Evolutionary conservation across 2,113 vertebrate genomes (phyloP).

Genomic region (Ceyx margarethae): DNA sequence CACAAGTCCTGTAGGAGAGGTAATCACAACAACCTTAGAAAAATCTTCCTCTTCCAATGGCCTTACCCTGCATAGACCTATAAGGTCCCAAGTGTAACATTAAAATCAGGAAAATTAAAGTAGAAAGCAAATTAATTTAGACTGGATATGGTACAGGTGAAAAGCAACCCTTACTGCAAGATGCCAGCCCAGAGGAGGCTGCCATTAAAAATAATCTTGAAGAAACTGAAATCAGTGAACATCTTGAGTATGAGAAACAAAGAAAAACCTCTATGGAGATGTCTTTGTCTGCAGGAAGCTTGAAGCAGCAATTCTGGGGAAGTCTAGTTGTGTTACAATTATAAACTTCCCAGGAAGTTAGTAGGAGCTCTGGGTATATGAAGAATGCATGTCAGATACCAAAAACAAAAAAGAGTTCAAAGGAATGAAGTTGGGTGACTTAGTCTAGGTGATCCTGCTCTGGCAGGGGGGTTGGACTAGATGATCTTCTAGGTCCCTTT

Average conservation of each 20-base stretch:
- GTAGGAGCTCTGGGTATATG: neutral
- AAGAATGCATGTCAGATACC: neutral
- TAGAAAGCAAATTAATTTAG: neutral
- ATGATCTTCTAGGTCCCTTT: too few species aligned
- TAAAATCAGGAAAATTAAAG: neutral
- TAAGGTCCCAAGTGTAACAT: neutral
- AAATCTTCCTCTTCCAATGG: neutral
- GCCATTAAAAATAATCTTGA: neutral
- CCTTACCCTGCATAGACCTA: neutral
- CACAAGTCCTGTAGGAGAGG: neutral
- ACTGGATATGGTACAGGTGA: neutral
- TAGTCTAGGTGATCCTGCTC: too few species aligned
- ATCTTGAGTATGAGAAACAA: neutral
- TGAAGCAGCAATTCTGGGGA: neutral
- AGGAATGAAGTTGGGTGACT: neutral
- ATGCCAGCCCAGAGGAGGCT: neutral
- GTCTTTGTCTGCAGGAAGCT: neutral
- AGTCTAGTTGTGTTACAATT: neutral
- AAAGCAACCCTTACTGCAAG: neutral
- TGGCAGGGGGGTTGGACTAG: too few species aligned
- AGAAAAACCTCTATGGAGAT: neutral
- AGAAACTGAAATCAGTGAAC: neutral
- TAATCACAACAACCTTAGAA: neutral
- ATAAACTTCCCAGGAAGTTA: neutral
- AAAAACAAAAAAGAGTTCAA: neutral